Conservation (phyloP, 2,113 vertebrate species). For the Eclectus roratus region DNA sequence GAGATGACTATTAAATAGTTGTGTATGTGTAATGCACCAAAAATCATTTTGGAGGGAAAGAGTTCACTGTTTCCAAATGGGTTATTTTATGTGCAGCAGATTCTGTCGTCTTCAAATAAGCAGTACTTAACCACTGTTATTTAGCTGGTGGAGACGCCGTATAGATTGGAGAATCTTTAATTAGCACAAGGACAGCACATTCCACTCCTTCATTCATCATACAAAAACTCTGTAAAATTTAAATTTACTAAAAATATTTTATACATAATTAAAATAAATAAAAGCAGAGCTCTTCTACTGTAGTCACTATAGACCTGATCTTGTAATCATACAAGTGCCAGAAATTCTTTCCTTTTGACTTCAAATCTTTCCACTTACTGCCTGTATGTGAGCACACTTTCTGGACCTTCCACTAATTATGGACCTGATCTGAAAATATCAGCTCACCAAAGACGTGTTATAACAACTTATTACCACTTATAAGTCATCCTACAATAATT, state of each 20-base stretch:
- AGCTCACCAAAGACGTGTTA: background rate
- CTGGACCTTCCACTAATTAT: background rate
- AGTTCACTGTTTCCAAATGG: background rate
- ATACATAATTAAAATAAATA: background rate
- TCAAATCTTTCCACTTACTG: background rate
- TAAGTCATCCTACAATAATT: background rate
- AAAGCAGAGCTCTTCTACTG: background rate
- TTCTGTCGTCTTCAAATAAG: background rate
- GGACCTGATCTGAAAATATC: background rate
- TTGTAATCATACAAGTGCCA: background rate
- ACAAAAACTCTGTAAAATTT: background rate
- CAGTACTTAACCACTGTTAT: background rate
- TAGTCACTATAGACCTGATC: background rate
- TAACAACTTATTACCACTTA: background rate
- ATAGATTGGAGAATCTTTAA: background rate
- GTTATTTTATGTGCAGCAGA: background rate
- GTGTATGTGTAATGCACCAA: background rate
- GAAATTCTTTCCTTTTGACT: constrained; percentile 40
- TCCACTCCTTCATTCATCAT: background rate
- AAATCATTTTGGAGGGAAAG: background rate
- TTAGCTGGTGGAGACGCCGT: background rate
- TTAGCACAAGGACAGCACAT: background rate
- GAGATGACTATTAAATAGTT: background rate
- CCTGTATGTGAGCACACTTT: background rate
- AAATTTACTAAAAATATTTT: background rate